Conservation (phyloP, 2,113 vertebrate species). For the Sinocyclocheilus anophthalmus region DNA sequence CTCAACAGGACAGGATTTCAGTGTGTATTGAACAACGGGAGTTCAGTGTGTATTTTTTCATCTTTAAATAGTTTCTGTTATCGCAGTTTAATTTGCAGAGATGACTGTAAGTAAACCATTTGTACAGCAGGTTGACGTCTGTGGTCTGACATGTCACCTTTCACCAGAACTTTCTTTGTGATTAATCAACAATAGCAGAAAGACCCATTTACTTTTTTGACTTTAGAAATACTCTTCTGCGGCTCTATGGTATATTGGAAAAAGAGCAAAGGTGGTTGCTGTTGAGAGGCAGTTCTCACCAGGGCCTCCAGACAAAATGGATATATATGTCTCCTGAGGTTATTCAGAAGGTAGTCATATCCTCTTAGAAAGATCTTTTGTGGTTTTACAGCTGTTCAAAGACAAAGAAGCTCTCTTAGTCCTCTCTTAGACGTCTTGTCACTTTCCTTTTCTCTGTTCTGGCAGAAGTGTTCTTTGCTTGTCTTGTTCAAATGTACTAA, state of each 20-base stretch:
- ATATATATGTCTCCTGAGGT: constrained; percentile 30
- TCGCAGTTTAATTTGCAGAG: neutral
- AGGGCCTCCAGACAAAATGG: constrained; percentile 32
- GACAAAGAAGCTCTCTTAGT: neutral
- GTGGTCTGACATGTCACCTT: neutral
- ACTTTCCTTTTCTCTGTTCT: constrained; percentile 6
- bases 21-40: neutral
- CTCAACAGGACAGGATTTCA: no score
- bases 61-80: neutral
- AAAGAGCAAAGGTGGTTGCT: neutral
- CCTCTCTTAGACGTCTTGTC: neutral
- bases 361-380: constrained; percentile 24
- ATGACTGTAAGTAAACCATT: neutral
- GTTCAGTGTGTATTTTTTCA: neutral
- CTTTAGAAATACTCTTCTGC: no score
- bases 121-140: neutral
- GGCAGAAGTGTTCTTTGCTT: neutral
- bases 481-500: neutral
- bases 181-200: neutral
- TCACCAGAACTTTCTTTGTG: neutral
- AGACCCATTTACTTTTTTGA: neutral
- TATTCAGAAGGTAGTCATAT: neutral
- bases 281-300: constrained; percentile 10
- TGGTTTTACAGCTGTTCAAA: constrained; percentile 24
- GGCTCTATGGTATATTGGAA: neutral